Evolutionary conservation across 2,888 invertebrate genomes (phyloP).

Genomic region (Drosophila algonquin): DNA sequence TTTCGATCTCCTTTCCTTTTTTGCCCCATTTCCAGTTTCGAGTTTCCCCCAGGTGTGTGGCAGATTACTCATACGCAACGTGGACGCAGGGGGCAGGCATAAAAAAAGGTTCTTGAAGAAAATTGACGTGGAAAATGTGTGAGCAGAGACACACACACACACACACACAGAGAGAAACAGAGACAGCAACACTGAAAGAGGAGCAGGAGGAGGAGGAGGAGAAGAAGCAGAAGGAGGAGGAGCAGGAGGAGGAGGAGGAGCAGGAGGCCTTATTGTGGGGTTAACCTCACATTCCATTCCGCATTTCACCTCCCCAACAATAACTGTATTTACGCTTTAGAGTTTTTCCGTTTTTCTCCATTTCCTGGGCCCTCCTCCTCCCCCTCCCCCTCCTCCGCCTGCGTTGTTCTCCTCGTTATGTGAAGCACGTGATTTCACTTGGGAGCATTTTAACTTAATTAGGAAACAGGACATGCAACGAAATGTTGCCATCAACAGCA

Average conservation of each 20-base stretch:
- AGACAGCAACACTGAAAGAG: constrained; percentile 8
- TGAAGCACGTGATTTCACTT: constrained; percentile 71
- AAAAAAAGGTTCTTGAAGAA: constrained; percentile 39
- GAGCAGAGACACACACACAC: neutral
- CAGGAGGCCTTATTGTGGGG: constrained; percentile 1
- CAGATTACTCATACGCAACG: constrained; percentile 65
- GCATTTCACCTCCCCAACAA: constrained; percentile 9
- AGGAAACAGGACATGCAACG: constrained; percentile 53
- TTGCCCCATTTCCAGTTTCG: constrained; percentile 2
- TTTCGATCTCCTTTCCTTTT: constrained; percentile 56
- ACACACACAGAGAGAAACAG: neutral
- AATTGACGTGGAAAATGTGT: constrained; percentile 36
- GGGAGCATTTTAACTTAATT: constrained; percentile 79
- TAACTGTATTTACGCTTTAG: constrained; percentile 48
- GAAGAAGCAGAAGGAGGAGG: too few species aligned
- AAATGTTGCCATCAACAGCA: constrained; percentile 20
- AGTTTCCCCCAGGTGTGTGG: constrained; percentile 32
- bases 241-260: neutral
- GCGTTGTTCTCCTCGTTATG: constrained; percentile 54
- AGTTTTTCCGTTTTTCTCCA: constrained; percentile 16
- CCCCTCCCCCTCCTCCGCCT: too few species aligned
- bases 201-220: too few species aligned
- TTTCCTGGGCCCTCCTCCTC: neutral
- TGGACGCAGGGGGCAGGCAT: neutral
- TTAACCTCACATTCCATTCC: constrained; percentile 17